Conservation (phyloP, 2,797 vertebrate species). For the Sebastes hubbsi region DNA sequence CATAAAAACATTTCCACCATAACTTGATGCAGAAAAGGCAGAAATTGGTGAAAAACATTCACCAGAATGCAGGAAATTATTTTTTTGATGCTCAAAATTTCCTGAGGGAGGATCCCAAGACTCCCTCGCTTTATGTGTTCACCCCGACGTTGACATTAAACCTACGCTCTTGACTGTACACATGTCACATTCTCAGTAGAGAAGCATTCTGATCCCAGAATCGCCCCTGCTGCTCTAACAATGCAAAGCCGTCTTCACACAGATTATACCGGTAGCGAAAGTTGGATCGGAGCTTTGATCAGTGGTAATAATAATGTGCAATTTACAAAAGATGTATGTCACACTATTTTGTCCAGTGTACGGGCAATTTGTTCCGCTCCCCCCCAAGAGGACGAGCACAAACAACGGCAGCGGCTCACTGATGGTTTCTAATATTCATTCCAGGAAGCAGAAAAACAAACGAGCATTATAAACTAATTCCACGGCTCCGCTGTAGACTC, state of each 20-base stretch:
- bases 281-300: not conserved
- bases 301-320: not conserved
- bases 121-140: too few relatives aligned
- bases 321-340: not conserved
- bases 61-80: too few relatives aligned
- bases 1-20: too few relatives aligned
- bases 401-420: slow-evolving; percentile 1
- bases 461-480: slow-evolving; percentile 25
- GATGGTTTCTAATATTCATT: slow-evolving; percentile 4
- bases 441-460: slow-evolving; percentile 43
- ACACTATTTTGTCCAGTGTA: slow-evolving; percentile 7
- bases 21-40: too few relatives aligned
- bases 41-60: too few relatives aligned
- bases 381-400: not conserved
- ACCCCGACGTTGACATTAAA: too few relatives aligned
- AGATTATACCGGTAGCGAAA: not conserved
- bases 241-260: not conserved
- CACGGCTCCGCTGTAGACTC: not conserved
- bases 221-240: too few relatives aligned
- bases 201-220: too few relatives aligned
- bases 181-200: too few relatives aligned
- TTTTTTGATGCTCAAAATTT: too few relatives aligned
- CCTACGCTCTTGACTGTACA: too few relatives aligned
- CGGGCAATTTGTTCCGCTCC: not conserved
- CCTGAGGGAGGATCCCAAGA: too few relatives aligned